These are phyloP conservation scores for Octomys mimax DNA, from an alignment of 2,797 vertebrate genomes.

Conservation along the genomic window DNA sequence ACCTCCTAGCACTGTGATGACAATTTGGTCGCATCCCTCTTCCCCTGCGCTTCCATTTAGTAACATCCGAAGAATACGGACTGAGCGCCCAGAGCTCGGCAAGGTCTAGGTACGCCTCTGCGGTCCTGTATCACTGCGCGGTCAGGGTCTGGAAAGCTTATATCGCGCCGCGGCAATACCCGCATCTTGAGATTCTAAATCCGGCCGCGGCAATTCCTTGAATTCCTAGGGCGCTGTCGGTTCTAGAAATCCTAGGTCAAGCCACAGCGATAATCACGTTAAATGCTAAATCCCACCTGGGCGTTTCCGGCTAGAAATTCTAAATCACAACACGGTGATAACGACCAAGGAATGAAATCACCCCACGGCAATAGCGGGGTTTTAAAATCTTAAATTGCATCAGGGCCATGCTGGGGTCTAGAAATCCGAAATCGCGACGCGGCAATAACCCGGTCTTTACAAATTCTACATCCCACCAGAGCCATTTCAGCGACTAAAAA, in stretches of 20 bases:
- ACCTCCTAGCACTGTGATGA: background rate
- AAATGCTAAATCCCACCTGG: background rate
- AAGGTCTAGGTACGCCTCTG: conserved; percentile 7
- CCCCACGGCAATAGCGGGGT: background rate
- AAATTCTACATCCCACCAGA: background rate
- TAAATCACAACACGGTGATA: background rate
- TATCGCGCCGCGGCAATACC: background rate
- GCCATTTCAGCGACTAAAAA: background rate
- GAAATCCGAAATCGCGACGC: background rate
- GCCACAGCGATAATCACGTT: background rate
- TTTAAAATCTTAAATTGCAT: background rate
- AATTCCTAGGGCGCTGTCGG: background rate
- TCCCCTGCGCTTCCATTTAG: background rate
- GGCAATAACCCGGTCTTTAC: background rate
- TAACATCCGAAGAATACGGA: conserved; percentile 4
- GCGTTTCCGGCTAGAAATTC: background rate
- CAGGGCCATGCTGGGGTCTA: background rate
- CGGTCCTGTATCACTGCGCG: background rate
- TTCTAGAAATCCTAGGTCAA: background rate
- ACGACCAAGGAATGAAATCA: background rate
- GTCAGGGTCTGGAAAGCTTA: background rate
- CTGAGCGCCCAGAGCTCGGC: background rate
- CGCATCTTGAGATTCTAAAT: background rate
- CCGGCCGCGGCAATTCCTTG: background rate
- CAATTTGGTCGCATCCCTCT: background rate